A percentile compares a stretch with the other conserved stretches of the same genome.
phyloP scores from a whole-genome alignment of 2,888 invertebrate species.

The Hipparchia sbordonii region DNA sequence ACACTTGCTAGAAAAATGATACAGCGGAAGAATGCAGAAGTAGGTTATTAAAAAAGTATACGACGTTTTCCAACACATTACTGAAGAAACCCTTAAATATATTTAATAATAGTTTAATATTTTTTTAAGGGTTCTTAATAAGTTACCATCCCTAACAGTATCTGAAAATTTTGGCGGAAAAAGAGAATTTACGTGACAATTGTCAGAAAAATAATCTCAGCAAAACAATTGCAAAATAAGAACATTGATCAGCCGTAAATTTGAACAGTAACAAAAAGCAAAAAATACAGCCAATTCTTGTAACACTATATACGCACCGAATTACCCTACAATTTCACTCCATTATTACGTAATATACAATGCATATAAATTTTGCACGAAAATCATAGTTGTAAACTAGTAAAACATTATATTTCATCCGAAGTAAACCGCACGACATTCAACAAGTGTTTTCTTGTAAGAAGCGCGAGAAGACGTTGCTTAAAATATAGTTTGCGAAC shows the following conservation, averaged over 20 bases:
- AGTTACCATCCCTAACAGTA: no score
- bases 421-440: conserved; percentile 21
- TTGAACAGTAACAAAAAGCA: background rate
- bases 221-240: background rate
- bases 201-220: background rate
- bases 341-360: background rate
- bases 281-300: background rate
- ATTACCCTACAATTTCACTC: background rate
- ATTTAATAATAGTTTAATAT: no score
- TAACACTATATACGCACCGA: conserved; percentile 24
- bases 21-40: no score
- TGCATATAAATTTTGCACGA: background rate
- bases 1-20: no score
- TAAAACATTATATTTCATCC: conserved; percentile 4
- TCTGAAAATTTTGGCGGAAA: no score
- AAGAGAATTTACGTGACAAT: background rate
- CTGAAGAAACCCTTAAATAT: no score
- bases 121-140: no score
- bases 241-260: background rate
- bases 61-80: no score
- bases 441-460: conserved; percentile 35
- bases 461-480: conserved; percentile 12
- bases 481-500: background rate
- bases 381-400: conserved; percentile 7
- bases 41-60: no score